Conservation (phyloP, 2,888 invertebrate species). For the Ochropleura plecta region DNA sequence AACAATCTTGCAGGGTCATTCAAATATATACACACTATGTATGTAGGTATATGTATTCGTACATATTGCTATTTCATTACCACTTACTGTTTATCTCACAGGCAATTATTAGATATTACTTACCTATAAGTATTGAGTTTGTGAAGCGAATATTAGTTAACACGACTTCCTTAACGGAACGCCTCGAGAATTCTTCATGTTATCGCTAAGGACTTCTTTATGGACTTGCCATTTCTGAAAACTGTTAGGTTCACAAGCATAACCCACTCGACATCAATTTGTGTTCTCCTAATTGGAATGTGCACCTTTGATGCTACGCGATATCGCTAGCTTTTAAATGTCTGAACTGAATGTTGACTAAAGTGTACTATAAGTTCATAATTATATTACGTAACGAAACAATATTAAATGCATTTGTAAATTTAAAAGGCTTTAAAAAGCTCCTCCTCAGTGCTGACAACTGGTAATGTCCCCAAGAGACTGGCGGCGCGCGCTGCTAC, state of each 20-base stretch:
- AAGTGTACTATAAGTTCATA: no score
- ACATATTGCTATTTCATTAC: constrained; percentile 15
- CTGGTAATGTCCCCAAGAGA: no score
- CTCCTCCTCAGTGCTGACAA: no score
- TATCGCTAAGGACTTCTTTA: constrained; percentile 3
- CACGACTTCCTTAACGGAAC: constrained; percentile 11
- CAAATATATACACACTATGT: constrained; percentile 1
- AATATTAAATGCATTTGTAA: no score
- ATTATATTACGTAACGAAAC: no score
- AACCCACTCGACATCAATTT: constrained; percentile 21
- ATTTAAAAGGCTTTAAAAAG: no score
- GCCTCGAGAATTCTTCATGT: background rate
- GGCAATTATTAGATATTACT: constrained; percentile 31
- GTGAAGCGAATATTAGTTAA: constrained; percentile 35
- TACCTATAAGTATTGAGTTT: constrained; percentile 5
- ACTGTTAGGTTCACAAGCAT: constrained; percentile 3
- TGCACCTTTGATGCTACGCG: constrained; percentile 22
- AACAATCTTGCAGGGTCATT: constrained; percentile 47
- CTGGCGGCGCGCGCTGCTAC: no score
- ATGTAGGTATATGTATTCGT: constrained; percentile 11
- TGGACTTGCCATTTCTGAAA: constrained; percentile 2
- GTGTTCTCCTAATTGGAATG: constrained; percentile 16
- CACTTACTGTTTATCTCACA: constrained; percentile 26
- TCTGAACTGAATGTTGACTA: background rate
- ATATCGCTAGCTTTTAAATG: background rate